Percentiles rank a stretch among this genome's conserved stretches.
These are phyloP conservation scores for Parnassius orleans DNA, from an alignment of 2,888 invertebrate species.

Conservation along the genomic window DNA sequence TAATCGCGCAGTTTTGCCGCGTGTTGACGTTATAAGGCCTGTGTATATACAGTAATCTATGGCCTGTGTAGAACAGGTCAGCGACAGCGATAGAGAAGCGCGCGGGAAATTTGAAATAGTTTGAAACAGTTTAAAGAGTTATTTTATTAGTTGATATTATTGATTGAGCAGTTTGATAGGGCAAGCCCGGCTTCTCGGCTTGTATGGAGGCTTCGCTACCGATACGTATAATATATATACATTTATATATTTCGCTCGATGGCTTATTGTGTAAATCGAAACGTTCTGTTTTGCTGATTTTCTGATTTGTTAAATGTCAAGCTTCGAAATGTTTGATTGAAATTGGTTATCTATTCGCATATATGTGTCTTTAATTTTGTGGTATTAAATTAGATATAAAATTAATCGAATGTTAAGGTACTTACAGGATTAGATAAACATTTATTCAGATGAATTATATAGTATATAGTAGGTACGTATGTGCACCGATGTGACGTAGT, in stretches of 20 bases:
- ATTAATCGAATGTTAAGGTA: conserved; percentile 47
- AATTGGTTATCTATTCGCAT: conserved; percentile 30
- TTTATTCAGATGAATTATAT: conserved; percentile 44
- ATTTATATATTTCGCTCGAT: not conserved
- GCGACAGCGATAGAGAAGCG: too few species aligned
- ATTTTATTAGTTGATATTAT: too few species aligned
- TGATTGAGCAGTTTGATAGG: too few species aligned
- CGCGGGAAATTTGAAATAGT: too few species aligned
- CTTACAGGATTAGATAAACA: conserved; percentile 52
- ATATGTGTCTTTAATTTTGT: conserved; percentile 34
- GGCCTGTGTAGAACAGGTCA: too few species aligned
- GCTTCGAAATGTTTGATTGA: not conserved
- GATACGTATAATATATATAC: too few species aligned
- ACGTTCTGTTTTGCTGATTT: not conserved
- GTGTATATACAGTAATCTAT: too few species aligned
- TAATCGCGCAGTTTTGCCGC: too few species aligned
- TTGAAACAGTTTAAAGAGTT: too few species aligned
- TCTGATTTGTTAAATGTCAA: not conserved
- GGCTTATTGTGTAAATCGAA: conserved; percentile 1
- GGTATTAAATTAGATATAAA: conserved; percentile 34
- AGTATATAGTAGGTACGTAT: conserved; percentile 39
- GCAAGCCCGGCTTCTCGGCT: too few species aligned
- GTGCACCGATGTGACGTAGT: conserved; percentile 34
- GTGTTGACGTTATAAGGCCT: too few species aligned
- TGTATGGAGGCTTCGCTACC: too few species aligned